A percentile compares a stretch with the other conserved stretches of the same genome.
These are phyloP conservation scores for Aquatica leii DNA, from an alignment of 2,888 invertebrate genomes.

Conservation along the genomic window DNA sequence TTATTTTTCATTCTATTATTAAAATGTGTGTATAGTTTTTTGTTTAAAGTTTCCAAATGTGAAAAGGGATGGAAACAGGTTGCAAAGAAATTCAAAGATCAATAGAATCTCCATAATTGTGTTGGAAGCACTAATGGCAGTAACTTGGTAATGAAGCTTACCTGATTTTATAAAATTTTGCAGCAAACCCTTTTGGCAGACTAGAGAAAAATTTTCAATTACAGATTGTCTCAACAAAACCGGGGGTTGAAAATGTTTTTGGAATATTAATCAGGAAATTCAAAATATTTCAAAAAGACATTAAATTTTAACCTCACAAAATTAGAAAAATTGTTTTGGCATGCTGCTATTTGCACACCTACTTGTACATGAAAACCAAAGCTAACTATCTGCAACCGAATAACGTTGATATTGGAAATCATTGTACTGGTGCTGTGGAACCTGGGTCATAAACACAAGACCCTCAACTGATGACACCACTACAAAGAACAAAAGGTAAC, in stretches of 20 bases:
- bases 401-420: neutral
- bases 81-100: too few relatives aligned
- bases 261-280: neutral
- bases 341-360: neutral
- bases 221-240: neutral
- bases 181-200: neutral
- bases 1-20: too few relatives aligned
- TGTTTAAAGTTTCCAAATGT: too few relatives aligned
- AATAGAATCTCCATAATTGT: too few relatives aligned
- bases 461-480: neutral
- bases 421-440: neutral
- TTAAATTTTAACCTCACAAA: neutral
- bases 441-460: neutral
- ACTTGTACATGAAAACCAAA: neutral
- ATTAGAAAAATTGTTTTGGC: neutral
- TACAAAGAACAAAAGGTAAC: neutral
- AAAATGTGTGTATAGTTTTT: too few relatives aligned
- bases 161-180: too few relatives aligned
- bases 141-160: too few relatives aligned
- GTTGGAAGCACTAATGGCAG: too few relatives aligned
- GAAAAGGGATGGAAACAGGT: too few relatives aligned
- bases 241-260: neutral
- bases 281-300: neutral
- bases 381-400: neutral
- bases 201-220: too few relatives aligned